Evolutionary conservation across 2,113 vertebrate species (phyloP).

Genomic region (Urocitellus parryii): DNA sequence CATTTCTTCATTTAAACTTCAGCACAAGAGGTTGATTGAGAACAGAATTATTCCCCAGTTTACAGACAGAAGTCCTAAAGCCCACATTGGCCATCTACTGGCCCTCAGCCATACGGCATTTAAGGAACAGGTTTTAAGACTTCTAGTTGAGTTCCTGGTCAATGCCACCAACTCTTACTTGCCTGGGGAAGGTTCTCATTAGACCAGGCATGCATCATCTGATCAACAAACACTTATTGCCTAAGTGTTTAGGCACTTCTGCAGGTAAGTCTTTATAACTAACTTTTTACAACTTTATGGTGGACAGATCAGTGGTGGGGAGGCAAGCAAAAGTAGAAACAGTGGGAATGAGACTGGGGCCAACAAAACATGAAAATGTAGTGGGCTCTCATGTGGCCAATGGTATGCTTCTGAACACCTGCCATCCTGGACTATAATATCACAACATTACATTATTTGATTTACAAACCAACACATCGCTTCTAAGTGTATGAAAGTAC

Average conservation of each 20-base stretch:
- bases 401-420: background rate
- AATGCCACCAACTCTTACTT: background rate
- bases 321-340: background rate
- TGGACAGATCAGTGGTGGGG: background rate
- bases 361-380: background rate
- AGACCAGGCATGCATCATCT: background rate
- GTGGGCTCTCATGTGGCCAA: background rate
- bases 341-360: background rate
- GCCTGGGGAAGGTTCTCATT: background rate
- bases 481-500: background rate
- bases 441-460: background rate
- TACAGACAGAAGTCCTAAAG: background rate
- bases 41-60: background rate
- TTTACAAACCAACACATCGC: background rate
- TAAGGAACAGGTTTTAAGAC: background rate
- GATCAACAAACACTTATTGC: slow-evolving; percentile 11
- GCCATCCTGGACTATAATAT: background rate
- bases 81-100: background rate
- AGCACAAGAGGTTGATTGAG: background rate
- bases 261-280: background rate
- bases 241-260: background rate
- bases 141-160: background rate
- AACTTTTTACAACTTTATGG: background rate
- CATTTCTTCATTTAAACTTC: background rate
- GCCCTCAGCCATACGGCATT: background rate